Conservation (phyloP, 2,888 invertebrate genomes). For the Acanthacorydalis orientalis region DNA sequence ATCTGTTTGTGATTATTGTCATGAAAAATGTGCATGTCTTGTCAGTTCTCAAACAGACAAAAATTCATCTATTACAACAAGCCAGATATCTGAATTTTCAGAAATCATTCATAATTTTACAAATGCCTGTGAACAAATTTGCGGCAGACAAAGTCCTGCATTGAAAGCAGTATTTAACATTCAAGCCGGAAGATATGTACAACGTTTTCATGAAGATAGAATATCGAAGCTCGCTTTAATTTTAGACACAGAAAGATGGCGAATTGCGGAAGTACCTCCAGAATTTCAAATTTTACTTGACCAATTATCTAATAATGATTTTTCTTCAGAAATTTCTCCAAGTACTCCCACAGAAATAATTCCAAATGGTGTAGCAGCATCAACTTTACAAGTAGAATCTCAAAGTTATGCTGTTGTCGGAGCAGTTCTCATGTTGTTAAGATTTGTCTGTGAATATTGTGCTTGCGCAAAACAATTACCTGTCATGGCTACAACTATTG, state of each 20-base stretch:
- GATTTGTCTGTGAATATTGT: slow-evolving; percentile 87
- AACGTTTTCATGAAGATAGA: slow-evolving; percentile 77
- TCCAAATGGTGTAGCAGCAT: slow-evolving; percentile 16
- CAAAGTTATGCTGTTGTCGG: slow-evolving; percentile 60
- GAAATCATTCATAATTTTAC: slow-evolving; percentile 66
- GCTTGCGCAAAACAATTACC: slow-evolving; percentile 59
- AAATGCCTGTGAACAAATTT: slow-evolving; percentile 53
- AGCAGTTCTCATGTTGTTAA: slow-evolving; percentile 71
- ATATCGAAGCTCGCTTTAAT: slow-evolving; percentile 70
- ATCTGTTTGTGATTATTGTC: slow-evolving; percentile 80
- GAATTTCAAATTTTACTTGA: slow-evolving; percentile 78
- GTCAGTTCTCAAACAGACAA: slow-evolving; percentile 62
- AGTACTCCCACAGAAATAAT: slow-evolving; percentile 18
- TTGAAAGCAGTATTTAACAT: slow-evolving; percentile 69
- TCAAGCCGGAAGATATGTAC: slow-evolving; percentile 80
- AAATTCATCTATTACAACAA: slow-evolving; percentile 50
- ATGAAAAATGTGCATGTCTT: slow-evolving; percentile 80
- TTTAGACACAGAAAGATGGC: slow-evolving; percentile 87
- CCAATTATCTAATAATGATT: slow-evolving; percentile 36
- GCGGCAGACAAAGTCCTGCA: slow-evolving; percentile 59
- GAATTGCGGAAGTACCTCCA: slow-evolving; percentile 74
- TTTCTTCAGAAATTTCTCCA: slow-evolving; percentile 18
- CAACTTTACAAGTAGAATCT: slow-evolving; percentile 16
- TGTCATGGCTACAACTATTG: slow-evolving; percentile 62
- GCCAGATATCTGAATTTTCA: slow-evolving; percentile 61